phyloP scores from a whole-genome alignment of 2,113 vertebrate genomes.

The Pterophyllum scalare region DNA sequence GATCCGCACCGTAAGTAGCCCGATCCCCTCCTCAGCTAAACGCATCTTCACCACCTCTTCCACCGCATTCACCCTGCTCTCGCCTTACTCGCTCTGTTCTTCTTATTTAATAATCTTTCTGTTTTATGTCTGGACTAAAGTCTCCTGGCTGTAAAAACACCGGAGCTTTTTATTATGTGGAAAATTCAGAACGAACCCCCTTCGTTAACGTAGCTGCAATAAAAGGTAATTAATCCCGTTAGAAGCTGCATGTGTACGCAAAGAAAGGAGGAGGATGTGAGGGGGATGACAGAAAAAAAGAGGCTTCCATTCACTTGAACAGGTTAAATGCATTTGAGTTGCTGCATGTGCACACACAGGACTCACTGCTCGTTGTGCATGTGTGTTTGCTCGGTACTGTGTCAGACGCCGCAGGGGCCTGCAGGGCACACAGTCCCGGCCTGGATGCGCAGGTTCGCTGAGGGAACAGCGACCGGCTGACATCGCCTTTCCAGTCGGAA shows the following conservation, averaged over 20 bases:
- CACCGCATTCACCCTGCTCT: neutral
- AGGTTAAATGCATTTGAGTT: neutral
- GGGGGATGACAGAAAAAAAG: neutral
- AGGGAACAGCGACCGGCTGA: constrained; percentile 50
- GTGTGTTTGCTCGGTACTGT: neutral
- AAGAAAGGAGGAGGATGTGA: constrained; percentile 21
- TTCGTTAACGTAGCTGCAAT: constrained; percentile 33
- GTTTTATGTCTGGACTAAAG: neutral
- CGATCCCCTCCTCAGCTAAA: constrained; percentile 20
- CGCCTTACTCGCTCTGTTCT: neutral
- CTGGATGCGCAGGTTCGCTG: constrained; percentile 46
- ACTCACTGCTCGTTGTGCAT: neutral
- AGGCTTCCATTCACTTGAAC: neutral
- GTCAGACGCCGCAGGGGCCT: constrained; percentile 27
- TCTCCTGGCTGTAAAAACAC: accelerated
- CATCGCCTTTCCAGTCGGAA: constrained; percentile 39
- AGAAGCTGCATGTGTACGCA: constrained; percentile 22
- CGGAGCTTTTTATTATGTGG: neutral
- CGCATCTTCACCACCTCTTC: constrained; percentile 23
- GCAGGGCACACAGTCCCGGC: neutral
- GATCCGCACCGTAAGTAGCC: constrained; percentile 66
- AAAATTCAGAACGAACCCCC: neutral
- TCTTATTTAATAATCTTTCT: neutral
- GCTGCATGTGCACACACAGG: neutral
- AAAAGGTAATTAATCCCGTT: constrained; percentile 44